These are phyloP conservation scores for Rachycentron canadum DNA, from an alignment of 2,797 vertebrate species.

Conservation along the genomic window DNA sequence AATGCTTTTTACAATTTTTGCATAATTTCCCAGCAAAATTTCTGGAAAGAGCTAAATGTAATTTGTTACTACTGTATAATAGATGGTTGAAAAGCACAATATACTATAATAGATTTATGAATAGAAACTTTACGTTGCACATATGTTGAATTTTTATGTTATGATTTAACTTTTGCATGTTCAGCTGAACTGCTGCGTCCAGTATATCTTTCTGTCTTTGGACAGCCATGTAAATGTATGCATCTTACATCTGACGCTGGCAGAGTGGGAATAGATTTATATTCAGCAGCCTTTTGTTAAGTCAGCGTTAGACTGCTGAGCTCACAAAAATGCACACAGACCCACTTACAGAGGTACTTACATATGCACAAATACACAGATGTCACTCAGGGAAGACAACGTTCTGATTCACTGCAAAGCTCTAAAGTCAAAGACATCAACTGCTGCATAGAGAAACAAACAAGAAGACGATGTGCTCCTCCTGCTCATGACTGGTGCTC, in stretches of 20 bases:
- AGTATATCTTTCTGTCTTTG: not conserved
- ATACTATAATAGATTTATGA: not conserved
- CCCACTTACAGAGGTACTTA: not conserved
- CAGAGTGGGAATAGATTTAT: slow-evolving; percentile 57
- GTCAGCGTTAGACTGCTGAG: slow-evolving; percentile 69
- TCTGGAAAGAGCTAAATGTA: not conserved
- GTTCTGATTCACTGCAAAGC: slow-evolving; percentile 34
- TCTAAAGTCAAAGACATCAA: slow-evolving; percentile 53
- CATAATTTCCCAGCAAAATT: not conserved
- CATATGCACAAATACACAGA: slow-evolving; percentile 14
- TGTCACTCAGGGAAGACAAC: slow-evolving; percentile 55
- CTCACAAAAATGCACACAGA: slow-evolving; percentile 37
- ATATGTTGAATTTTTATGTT: not conserved
- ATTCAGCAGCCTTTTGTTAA: slow-evolving; percentile 67
- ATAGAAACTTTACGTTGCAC: not conserved
- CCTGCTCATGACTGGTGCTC: slow-evolving; percentile 53
- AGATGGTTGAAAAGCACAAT: not conserved
- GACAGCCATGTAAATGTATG: slow-evolving; percentile 36
- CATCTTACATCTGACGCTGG: slow-evolving; percentile 17
- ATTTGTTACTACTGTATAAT: not conserved
- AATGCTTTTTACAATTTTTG: not conserved
- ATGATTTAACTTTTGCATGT: not conserved
- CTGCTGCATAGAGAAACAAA: slow-evolving; percentile 40
- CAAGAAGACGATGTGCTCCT: slow-evolving; percentile 43
- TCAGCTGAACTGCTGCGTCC: not conserved